Evolutionary conservation across 2,888 invertebrate genomes (phyloP), one percentile per base, ranked within the genome.

Genomic region (Tetheella fluctuosa): DNA sequence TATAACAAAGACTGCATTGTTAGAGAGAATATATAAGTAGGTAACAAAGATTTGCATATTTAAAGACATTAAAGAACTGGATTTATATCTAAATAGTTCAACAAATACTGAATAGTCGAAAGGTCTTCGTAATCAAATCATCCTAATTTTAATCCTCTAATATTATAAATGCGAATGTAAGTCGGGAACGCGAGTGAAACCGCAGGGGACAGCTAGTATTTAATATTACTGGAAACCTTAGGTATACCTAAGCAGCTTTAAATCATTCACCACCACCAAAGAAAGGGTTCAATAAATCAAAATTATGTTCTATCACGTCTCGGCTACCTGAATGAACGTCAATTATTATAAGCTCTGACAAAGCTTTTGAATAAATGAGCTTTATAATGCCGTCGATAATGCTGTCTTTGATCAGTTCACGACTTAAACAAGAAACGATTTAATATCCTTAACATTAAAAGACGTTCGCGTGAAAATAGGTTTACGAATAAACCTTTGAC

Each of bases 291-390:
- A 17, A 20, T 48, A 20, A 20, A 48, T 48, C 48, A 48, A 48
- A 34, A 48, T 48, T 48, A 48, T 48, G 48, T 48, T 20, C n/a
- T 17, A 48, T 48, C 48, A 48, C 48, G 48, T 48, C 48, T 48
- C 48, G 10, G 20, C 17, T 48, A 48, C 48, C 48, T 48, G 20
- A 48, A 2, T 8, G 10, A 20, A 48, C 48, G 48, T 20, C 20
- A 48, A 48, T 48, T 48, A 48, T 48, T 48, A 48, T 20, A 48
- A 48, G 48, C 48, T 20, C 48, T 48, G 48, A 48, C 20, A 20
- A 48, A 48, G 48, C 48, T 20, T 48, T 48, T 20, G 48, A 48
- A 48, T 48, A 48, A 48, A 48, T 48, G 48, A 48, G 48, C 20
- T 48, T 20, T 48, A 48, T 20, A 20, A 20, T 48, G 8, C n/a